Percentiles rank a stretch among this genome's conserved stretches.
These are phyloP conservation scores for Catalaphyllia jardinei DNA, from an alignment of 64 coral and sea anemone species.

Conservation along the genomic window DNA sequence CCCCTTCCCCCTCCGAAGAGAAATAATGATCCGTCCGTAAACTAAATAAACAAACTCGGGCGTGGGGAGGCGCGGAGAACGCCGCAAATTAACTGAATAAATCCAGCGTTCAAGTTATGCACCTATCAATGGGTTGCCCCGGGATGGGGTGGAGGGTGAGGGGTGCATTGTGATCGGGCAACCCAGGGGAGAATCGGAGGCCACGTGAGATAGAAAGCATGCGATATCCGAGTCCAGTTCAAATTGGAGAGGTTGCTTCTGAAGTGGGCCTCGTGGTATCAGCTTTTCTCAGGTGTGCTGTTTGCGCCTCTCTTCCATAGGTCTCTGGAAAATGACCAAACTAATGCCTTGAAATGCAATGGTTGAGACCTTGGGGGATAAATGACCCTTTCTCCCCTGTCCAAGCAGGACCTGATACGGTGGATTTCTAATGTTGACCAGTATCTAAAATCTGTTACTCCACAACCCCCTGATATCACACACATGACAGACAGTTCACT, in stretches of 20 bases:
- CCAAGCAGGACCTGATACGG: conserved; percentile 9
- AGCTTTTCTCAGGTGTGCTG: not conserved
- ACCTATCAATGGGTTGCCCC: no score
- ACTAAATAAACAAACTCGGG: no score
- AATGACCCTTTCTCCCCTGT: conserved; percentile 8
- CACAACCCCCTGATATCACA: not conserved
- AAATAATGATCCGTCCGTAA: no score
- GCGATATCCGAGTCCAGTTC: no score
- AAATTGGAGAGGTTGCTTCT: conserved; percentile 24
- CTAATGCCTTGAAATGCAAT: not conserved
- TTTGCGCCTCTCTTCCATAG: conserved; percentile 6
- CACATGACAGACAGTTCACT: conserved; percentile 22
- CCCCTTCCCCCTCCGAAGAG: no score
- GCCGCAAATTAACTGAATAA: no score
- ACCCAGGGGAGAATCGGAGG: no score
- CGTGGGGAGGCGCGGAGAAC: no score
- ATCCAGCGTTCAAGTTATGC: no score
- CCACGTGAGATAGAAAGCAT: no score
- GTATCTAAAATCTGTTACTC: not conserved
- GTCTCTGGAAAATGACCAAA: conserved; percentile 29
- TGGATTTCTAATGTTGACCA: conserved; percentile 24
- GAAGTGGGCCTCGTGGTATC: conserved; percentile 38
- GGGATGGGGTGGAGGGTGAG: no score
- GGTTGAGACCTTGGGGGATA: not conserved
- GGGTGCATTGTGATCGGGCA: no score